Conservation (phyloP, 30 jellyfish, hydroid and myxozoan species). For the Chrysaora quinquecirrha region DNA sequence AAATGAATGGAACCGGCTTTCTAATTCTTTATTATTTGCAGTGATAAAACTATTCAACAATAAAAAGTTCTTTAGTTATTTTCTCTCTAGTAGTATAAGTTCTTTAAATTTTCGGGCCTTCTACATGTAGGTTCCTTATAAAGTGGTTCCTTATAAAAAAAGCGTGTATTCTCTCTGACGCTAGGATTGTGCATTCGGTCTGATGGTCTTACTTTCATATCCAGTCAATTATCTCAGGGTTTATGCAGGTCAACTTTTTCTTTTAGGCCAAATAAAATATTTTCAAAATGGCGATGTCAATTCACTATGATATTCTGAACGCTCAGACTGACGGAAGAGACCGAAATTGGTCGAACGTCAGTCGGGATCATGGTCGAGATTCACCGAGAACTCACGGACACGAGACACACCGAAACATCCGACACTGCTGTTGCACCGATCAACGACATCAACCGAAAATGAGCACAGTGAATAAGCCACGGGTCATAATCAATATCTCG, state of each 20-base stretch:
- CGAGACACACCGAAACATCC: not conserved
- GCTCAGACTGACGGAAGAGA: constrained; percentile 58
- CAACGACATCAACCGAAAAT: constrained; percentile 17
- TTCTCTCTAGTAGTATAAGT: too few relatives aligned
- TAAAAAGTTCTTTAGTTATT: too few relatives aligned
- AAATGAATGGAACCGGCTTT: too few relatives aligned
- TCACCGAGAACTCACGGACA: not conserved
- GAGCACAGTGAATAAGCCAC: constrained; percentile 50
- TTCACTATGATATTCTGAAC: constrained; percentile 60
- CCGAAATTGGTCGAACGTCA: constrained; percentile 3
- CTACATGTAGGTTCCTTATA: too few relatives aligned
- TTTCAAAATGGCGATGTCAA: not conserved
- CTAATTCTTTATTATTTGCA: too few relatives aligned
- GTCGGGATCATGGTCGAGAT: not conserved
- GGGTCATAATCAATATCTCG: constrained; percentile 73
- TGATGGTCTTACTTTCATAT: too few relatives aligned
- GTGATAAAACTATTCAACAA: too few relatives aligned
- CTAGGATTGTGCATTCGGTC: too few relatives aligned
- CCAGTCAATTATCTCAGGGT: constrained; percentile 14
- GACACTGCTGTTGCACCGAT: constrained; percentile 25
- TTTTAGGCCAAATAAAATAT: not conserved
- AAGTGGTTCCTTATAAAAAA: too few relatives aligned
- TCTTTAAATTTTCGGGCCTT: too few relatives aligned
- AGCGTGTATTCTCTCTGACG: too few relatives aligned
- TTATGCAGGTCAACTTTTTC: not conserved